Evolutionary conservation across 2,888 invertebrate genomes (phyloP), one percentile per base, ranked within the genome.

Genomic region (Synergus gifuensis): DNA sequence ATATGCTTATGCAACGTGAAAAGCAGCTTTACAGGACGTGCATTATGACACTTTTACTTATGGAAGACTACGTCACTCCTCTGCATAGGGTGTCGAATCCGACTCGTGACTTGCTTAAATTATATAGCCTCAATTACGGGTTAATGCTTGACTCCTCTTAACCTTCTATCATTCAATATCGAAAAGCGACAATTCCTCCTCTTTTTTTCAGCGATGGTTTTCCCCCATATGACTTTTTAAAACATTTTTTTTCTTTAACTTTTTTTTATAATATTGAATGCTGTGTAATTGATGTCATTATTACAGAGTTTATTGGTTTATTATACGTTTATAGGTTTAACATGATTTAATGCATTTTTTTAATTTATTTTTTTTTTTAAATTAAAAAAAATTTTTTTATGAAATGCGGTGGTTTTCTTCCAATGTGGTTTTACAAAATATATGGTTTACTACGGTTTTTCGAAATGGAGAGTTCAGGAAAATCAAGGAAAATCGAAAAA

Each of bases 31-130:
- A 28, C 46, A 67, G 67, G 46, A 69, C 46, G 36, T 36, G 73
- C 16, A 73, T 73, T 73, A 73, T 73, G 73, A 73, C 73, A 73
- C 73, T 73, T 73, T 73, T 73, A 54, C 73, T 73, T 36, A 36
- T 36, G 49, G 69, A 73, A 36, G 54, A 73, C 54, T 36, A 73
- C 46, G 36, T 73, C 73, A 73, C 36, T 73, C 36, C 36, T 73
- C 54, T 36, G 9, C 46, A 46, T 28, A 49, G 54, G 54, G 54
- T 73, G 73, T 73, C 73, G 54, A 73, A 73, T 73, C 73, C 28
- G 0, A 36, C 9, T 73, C 54, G 36, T 73, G 73, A 54, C 54
- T 54, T 54, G 54, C 54, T 73, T 9, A 54, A 73, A 73, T 73
- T 73, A 12, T 49, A 73, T 4, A n/a, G n/a, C n/a, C 36, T 36